These are phyloP conservation scores for Helicolenus hilgendorfi DNA, from an alignment of 2,797 vertebrate genomes.

Conservation along the genomic window DNA sequence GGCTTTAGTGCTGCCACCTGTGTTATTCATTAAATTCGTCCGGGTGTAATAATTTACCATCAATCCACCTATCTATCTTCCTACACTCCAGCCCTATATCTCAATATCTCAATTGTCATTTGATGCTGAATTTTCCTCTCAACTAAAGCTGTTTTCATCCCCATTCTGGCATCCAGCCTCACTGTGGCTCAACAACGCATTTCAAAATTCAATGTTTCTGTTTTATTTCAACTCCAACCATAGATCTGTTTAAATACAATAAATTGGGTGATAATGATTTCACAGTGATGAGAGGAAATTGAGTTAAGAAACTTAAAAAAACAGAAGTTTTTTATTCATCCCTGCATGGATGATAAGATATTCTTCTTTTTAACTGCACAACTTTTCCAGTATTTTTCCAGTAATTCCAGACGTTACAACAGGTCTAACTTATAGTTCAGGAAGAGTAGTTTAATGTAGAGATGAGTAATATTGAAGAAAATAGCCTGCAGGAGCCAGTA, in stretches of 20 bases:
- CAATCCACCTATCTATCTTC: conserved; percentile 29
- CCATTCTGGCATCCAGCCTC: background rate
- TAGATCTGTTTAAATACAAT: conserved; percentile 11
- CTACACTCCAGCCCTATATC: background rate
- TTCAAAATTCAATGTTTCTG: background rate
- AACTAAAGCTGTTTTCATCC: conserved; percentile 26
- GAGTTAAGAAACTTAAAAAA: background rate
- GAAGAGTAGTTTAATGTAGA: background rate
- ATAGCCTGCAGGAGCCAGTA: background rate
- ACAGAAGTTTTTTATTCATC: background rate
- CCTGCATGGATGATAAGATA: background rate
- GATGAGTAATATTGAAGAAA: conserved; percentile 23
- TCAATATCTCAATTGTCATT: conserved; percentile 45
- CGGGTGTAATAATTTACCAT: conserved; percentile 31
- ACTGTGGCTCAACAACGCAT: conserved; percentile 2
- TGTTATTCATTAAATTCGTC: conserved; percentile 54
- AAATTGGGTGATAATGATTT: conserved; percentile 19
- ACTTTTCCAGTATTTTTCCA: background rate
- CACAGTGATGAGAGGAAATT: background rate
- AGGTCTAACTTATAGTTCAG: background rate
- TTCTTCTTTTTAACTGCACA: background rate
- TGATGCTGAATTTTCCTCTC: conserved; percentile 25
- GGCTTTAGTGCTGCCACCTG: conserved; percentile 43
- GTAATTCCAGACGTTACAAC: background rate
- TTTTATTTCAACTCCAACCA: background rate